Percentiles rank a stretch among this genome's conserved stretches.
These are phyloP conservation scores for Takifugu bimaculatus DNA, from an alignment of 2,113 vertebrate genomes.

Conservation along the genomic window DNA sequence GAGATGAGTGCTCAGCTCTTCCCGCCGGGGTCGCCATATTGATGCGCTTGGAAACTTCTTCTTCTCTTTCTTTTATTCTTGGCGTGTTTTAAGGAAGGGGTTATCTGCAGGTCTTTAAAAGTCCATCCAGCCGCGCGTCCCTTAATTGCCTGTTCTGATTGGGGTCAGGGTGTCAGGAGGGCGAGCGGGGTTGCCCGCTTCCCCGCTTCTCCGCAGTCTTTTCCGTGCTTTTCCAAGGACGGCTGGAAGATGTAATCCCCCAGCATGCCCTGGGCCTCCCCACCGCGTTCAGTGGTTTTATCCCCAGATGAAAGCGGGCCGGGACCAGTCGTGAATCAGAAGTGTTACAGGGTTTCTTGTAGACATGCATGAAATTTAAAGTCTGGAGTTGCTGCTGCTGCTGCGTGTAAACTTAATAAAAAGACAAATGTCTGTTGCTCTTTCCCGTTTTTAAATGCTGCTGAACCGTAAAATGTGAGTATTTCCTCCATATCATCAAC, in stretches of 20 bases:
- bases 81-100: slow-evolving; percentile 1
- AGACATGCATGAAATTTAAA: neutral
- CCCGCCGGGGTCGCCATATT: slow-evolving; percentile 19
- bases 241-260: slow-evolving; percentile 1
- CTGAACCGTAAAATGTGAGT: neutral
- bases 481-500: neutral
- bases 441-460: neutral
- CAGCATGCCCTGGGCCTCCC: neutral
- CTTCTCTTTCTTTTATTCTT: slow-evolving; percentile 7
- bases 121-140: neutral
- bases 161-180: slow-evolving; percentile 20
- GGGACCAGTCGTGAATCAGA: neutral
- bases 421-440: neutral
- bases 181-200: slow-evolving; percentile 2
- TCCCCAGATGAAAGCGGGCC: neutral
- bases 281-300: neutral
- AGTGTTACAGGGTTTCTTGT: neutral
- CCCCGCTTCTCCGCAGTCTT: slow-evolving; percentile 10
- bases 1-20: slow-evolving; percentile 32
- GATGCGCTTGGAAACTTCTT: slow-evolving; percentile 19
- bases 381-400: neutral
- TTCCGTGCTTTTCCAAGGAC: slow-evolving; percentile 8
- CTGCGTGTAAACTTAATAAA: too few species aligned
- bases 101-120: slow-evolving; percentile 22
- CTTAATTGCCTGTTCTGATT: slow-evolving; percentile 48